phyloP scores from a whole-genome alignment of 2,797 vertebrate genomes.

The Acanthornis magna region DNA sequence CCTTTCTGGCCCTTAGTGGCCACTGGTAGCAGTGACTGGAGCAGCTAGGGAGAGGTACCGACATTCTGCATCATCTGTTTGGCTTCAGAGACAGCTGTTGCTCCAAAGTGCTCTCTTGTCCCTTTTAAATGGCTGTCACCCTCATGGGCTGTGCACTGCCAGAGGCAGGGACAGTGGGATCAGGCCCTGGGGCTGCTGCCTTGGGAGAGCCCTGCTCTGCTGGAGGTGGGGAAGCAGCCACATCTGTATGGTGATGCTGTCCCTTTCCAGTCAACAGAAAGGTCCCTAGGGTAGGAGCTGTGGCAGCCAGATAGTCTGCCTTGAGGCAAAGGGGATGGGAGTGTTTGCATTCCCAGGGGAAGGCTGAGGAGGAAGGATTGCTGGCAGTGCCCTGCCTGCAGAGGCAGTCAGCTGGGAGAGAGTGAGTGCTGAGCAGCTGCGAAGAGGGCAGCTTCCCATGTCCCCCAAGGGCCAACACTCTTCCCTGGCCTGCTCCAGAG shows the following conservation, averaged over 20 bases:
- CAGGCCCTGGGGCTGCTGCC: background rate
- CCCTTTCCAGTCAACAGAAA: background rate
- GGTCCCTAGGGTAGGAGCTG: background rate
- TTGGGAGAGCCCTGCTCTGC: background rate
- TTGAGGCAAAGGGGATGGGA: background rate
- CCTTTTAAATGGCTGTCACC: background rate
- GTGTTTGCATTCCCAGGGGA: background rate
- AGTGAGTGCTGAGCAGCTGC: background rate
- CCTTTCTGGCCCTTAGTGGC: background rate
- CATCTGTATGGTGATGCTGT: background rate
- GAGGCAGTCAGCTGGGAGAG: background rate
- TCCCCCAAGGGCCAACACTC: rapidly evolving
- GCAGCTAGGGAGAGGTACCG: background rate
- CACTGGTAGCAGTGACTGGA: background rate
- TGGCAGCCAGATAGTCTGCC: background rate
- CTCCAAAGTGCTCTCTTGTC: background rate
- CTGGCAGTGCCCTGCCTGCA: rapidly evolving
- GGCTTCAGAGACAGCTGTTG: background rate
- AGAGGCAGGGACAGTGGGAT: rapidly evolving
- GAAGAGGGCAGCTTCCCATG: rapidly evolving
- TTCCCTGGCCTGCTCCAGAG: background rate
- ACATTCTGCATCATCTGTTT: background rate
- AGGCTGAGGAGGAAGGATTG: background rate
- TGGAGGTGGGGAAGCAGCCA: background rate
- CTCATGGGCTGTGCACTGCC: background rate